Percentiles rank a stretch among this genome's conserved stretches.
These are phyloP conservation scores for Bactericera cockerelli DNA, from an alignment of 1,140 invertebrate species.

Conservation along the genomic window DNA sequence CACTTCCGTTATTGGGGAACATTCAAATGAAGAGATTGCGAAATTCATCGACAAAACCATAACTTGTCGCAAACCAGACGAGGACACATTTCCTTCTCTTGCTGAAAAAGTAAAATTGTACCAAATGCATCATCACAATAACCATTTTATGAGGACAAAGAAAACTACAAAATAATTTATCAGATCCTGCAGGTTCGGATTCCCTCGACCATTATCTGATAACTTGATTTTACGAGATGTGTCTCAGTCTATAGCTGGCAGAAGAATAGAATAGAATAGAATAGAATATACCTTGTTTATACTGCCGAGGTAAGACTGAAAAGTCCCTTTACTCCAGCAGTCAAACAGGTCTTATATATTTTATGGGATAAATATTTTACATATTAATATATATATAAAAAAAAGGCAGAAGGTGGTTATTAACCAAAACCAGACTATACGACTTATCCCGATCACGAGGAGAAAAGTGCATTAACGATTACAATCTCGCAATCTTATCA, in stretches of 20 bases:
- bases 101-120: slow-evolving; percentile 18
- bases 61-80: slow-evolving; percentile 22
- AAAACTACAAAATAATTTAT: slow-evolving; percentile 20
- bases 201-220: slow-evolving; percentile 22
- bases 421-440: slow-evolving; percentile 23
- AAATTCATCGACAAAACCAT: slow-evolving; percentile 27
- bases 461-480: slow-evolving; percentile 21
- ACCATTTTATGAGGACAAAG: slow-evolving; percentile 20
- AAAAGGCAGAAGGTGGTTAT: no score
- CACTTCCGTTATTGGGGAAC: slow-evolving; percentile 9
- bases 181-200: slow-evolving; percentile 23
- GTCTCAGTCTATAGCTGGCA: slow-evolving; percentile 21
- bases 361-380: no score
- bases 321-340: no score
- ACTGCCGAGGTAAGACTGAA: no score
- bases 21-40: slow-evolving; percentile 22
- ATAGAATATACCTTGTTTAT: no score
- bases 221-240: slow-evolving; percentile 19
- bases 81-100: slow-evolving; percentile 12
- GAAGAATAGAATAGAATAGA: no score
- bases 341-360: no score
- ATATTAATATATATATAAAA: slow-evolving; percentile 21
- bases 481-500: slow-evolving; percentile 19
- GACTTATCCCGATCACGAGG: slow-evolving; percentile 23
- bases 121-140: slow-evolving; percentile 23